phyloP scores from a whole-genome alignment of 2,113 vertebrate genomes.

The Protobothrops flavoviridis region DNA sequence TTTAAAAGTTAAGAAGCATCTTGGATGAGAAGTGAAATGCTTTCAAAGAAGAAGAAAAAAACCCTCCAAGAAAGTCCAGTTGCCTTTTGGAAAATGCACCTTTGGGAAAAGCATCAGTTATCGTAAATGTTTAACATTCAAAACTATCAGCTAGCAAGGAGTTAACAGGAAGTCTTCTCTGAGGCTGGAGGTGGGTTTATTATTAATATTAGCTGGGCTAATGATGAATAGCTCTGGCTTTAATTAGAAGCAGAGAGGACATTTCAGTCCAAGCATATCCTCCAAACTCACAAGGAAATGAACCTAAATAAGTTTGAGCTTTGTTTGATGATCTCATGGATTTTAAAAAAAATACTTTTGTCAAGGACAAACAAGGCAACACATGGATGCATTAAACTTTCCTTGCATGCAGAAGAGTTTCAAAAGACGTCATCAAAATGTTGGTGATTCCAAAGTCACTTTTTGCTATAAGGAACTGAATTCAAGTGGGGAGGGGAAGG shows the following conservation, averaged over 20 bases:
- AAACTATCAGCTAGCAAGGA: neutral
- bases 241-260: neutral
- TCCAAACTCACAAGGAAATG: neutral
- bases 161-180: neutral
- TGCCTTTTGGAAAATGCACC: neutral
- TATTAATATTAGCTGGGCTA: neutral
- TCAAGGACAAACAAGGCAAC: neutral
- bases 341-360: neutral
- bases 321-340: neutral
- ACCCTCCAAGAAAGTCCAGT: neutral
- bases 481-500: neutral
- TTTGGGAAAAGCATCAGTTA: neutral
- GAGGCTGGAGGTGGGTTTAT: neutral
- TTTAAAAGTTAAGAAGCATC: neutral
- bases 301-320: neutral
- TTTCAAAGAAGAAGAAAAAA: neutral
- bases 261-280: neutral
- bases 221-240: neutral
- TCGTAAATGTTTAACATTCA: neutral
- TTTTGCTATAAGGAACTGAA: neutral
- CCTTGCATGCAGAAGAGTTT: neutral
- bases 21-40: neutral
- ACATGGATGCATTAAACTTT: neutral
- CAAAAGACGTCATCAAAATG: neutral
- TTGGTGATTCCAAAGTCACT: neutral